These are phyloP conservation scores for sheep (Ovis aries) DNA, from an alignment of 2,113 vertebrate genomes.

Conservation along the genomic window DNA sequence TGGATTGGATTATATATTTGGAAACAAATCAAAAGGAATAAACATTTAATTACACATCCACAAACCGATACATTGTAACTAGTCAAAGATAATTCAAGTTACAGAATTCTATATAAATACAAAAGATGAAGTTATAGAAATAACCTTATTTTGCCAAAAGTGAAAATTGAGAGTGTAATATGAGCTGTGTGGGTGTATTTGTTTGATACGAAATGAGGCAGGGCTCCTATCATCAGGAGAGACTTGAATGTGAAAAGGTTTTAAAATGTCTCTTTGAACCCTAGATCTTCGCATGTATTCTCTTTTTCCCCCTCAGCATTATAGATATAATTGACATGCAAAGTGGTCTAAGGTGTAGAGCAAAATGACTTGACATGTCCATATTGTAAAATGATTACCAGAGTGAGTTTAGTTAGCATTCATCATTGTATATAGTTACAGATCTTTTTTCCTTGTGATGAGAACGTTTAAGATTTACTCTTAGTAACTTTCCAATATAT, in stretches of 20 bases:
- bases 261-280: background rate
- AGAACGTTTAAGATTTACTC: background rate
- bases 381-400: background rate
- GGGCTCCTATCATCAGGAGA: background rate
- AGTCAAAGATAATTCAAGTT: background rate
- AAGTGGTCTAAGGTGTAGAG: background rate
- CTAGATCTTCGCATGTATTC: background rate
- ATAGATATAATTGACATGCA: background rate
- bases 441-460: background rate
- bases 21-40: background rate
- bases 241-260: background rate
- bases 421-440: background rate
- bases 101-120: background rate
- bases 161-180: background rate
- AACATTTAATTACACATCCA: background rate
- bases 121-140: background rate
- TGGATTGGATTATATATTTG: background rate
- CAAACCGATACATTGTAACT: background rate
- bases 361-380: background rate
- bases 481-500: background rate
- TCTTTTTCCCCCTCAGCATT: background rate
- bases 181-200: background rate
- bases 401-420: background rate
- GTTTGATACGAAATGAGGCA: background rate
- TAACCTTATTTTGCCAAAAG: background rate